These are phyloP conservation scores for Pollenia labialis DNA, from an alignment of 2,888 invertebrate species.

Conservation along the genomic window DNA sequence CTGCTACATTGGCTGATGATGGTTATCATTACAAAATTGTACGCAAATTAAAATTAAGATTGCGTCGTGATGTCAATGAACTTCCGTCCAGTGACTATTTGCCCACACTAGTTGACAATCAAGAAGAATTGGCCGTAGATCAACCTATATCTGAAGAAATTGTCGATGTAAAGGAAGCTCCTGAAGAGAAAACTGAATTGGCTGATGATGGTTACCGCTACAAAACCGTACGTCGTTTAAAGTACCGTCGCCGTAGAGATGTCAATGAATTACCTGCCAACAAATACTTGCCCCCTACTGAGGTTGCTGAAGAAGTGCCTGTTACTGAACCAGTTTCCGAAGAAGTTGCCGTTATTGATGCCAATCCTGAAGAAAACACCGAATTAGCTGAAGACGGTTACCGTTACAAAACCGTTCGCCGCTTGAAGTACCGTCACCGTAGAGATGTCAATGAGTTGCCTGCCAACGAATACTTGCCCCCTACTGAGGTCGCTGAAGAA, in stretches of 20 bases:
- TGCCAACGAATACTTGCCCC: constrained; percentile 78
- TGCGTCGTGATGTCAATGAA: constrained; percentile 77
- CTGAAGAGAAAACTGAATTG: constrained; percentile 52
- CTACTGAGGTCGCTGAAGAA: constrained; percentile 62
- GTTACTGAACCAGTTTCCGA: constrained; percentile 59
- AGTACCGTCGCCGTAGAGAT: constrained; percentile 75
- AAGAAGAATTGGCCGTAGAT: neutral
- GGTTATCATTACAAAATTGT: constrained; percentile 82
- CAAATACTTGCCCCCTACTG: constrained; percentile 78
- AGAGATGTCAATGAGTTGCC: constrained; percentile 77
- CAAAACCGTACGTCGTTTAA: constrained; percentile 78
- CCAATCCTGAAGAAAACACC: constrained; percentile 67
- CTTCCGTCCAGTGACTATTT: constrained; percentile 77
- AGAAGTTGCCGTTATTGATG: constrained; percentile 63
- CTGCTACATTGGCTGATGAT: constrained; percentile 77
- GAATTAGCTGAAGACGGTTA: constrained; percentile 80
- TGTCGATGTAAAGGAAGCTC: constrained; percentile 50
- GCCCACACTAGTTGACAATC: constrained; percentile 64
- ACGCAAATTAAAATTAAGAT: constrained; percentile 75
- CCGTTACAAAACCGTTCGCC: constrained; percentile 82
- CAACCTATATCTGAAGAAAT: constrained; percentile 71
- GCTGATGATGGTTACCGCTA: constrained; percentile 75
- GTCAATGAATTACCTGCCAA: constrained; percentile 76
- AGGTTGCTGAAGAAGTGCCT: constrained; percentile 56
- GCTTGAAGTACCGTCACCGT: constrained; percentile 75